Evolutionary conservation across 2,888 invertebrate species (phyloP), one percentile per base, ranked within the genome.

Genomic region (Bellardia bayeri): DNA sequence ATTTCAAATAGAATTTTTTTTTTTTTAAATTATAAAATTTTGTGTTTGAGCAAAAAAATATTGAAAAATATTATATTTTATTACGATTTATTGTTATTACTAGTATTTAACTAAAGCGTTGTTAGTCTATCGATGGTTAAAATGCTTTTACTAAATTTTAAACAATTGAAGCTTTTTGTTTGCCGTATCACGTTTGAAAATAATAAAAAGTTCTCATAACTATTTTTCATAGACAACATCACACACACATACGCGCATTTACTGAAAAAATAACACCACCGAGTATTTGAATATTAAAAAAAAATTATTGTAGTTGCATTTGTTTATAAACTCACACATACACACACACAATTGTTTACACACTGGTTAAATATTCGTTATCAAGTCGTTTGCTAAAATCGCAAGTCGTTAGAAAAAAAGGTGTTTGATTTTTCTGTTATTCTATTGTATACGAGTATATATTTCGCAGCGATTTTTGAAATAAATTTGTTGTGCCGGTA

Each of bases 91-190:
- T 56, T 54, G 0, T 56, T 71, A 45, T 14, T 83, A 71, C 2
- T 69, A 23, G 23, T 23, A 56, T 81, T 63, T 56, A 49, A 76
- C 63, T 68, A 51, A 66, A n/a, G 42, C 33, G 82, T 71, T 81
- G 85, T 81, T 81, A 63, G 37, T 75, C 75, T 64, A 63, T 49
- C 74, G 63, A 61, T 79, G 78, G 81, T 80, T 82, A 82, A 85
- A 84, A 68, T 78, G 80, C 64, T 87, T 84, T 85, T 87, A 82
- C 33, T 75, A 64, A 76, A 82, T 74, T 82, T 82, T 51, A 37
- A 87, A 85, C 84, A 79, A 78, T 81, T 82, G 81, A 56, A 85
- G 85, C 85, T 85, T 85, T 84, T 79, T 79, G 85, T 79, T 85
- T 66, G 51, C 63, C 42, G 75, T 66, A 71, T 51, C 79, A 69